Percentiles rank a stretch among this genome's conserved stretches.
phyloP scores from a whole-genome alignment of 2,888 invertebrate genomes.

The Neoascia interrupta region DNA sequence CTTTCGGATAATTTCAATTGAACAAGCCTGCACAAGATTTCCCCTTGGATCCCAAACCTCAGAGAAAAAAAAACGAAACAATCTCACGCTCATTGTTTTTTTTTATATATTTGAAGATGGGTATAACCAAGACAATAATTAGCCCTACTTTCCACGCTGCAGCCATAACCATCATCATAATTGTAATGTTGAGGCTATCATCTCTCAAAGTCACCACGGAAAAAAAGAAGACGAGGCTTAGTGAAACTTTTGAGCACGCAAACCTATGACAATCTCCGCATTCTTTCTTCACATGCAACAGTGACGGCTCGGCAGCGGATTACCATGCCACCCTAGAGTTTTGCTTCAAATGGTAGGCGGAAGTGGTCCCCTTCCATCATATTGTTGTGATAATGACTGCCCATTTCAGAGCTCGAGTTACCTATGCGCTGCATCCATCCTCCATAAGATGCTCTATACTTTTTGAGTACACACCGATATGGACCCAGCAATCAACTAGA shows the following conservation, averaged over 20 bases:
- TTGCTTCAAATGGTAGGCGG: too few relatives aligned
- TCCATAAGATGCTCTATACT: too few relatives aligned
- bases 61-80: slow-evolving; percentile 27
- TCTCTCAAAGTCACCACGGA: slow-evolving; percentile 2
- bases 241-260: slow-evolving; percentile 55
- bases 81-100: too few relatives aligned
- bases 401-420: too few relatives aligned
- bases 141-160: slow-evolving; percentile 60
- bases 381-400: too few relatives aligned
- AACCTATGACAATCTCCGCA: slow-evolving; percentile 18
- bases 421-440: too few relatives aligned
- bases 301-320: too few relatives aligned
- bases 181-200: background rate
- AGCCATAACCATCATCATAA: slow-evolving; percentile 32
- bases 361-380: too few relatives aligned
- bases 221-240: slow-evolving; percentile 15
- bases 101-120: too few relatives aligned
- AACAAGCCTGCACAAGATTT: slow-evolving; percentile 40
- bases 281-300: slow-evolving; percentile 16
- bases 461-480: too few relatives aligned
- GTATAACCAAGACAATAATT: slow-evolving; percentile 40
- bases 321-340: too few relatives aligned
- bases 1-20: slow-evolving; percentile 41
- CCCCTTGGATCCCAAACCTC: slow-evolving; percentile 17
- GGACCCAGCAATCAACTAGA: too few relatives aligned